Conservation (phyloP, 2,113 vertebrate genomes). For the Hyla sarda region DNA sequence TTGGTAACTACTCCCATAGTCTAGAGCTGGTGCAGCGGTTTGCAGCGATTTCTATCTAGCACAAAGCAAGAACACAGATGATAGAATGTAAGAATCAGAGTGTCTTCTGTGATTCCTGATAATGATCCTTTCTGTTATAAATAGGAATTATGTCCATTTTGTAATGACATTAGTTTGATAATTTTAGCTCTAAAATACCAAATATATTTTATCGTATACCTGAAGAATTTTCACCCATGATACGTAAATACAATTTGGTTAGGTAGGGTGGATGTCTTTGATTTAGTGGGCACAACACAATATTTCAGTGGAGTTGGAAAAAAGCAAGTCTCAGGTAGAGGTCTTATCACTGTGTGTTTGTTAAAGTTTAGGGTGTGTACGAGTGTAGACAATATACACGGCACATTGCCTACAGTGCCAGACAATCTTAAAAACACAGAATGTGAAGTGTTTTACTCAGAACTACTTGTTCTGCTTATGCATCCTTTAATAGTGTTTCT, state of each 20-base stretch:
- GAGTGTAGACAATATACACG: neutral
- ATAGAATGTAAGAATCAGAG: neutral
- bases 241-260: neutral
- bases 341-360: conserved; percentile 35
- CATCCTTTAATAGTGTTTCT: neutral
- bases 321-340: conserved; percentile 6
- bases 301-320: neutral
- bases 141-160: neutral
- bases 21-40: neutral
- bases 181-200: neutral
- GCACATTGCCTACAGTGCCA: conserved; percentile 8
- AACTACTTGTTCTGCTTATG: conserved; percentile 5
- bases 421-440: conserved; percentile 11
- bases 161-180: neutral
- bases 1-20: neutral
- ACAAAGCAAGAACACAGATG: neutral
- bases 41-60: neutral
- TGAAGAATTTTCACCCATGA: neutral
- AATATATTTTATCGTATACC: neutral
- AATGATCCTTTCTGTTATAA: neutral
- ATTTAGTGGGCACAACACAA: neutral
- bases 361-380: neutral
- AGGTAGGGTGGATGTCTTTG: neutral
- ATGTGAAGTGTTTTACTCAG: neutral
- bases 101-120: neutral